Evolutionary conservation across 1,140 invertebrate species (phyloP), one percentile per base, ranked within the genome.

Genomic region (Coenobita brevimanus): DNA sequence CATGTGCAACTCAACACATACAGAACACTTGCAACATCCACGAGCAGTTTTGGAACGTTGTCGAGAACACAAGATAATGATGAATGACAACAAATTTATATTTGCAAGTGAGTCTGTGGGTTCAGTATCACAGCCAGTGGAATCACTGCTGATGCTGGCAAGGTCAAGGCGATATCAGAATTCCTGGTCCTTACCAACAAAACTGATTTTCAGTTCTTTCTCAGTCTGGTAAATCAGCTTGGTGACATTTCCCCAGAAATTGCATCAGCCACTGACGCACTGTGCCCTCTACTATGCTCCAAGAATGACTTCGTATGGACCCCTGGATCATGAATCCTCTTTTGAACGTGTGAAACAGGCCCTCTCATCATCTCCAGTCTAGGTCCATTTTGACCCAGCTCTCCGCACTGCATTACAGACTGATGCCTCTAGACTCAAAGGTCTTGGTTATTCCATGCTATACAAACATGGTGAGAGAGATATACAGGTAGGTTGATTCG

Each of bases 301-400:
- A 86, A 57, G 46, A 76, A 57, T 1, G 83, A 46, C 8, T 73
- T 64, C 38, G 10, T 86, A 41, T 86, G 83, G 71, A 86, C 54
- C 8, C 33, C 24, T n/a, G 24, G 60, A 60, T 60, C 84, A 79
- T 38, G 21, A 87, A 27, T 21, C 33, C n/a, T 60, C 69, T 0
- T 86, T 86, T 30, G 24, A 71, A 27, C 8, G 10, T 0, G 83
- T 86, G 36, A 79, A 73, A 33, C 15, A 86, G 24, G 43, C 41
- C 21, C 24, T 86, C 1, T 33, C 38, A 1, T 76, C 57, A 30
- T 38, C 71, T 36, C 60, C 41, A 43, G 71, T 30, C 30, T 46
- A 76, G 1, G 83, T 71, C 57, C 78, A 50, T 30, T 78, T 46
- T 46, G 27, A 73, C 1, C 69, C 38, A 3, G 30, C 3, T 17